These are phyloP conservation scores for Cisticola juncidis DNA, from an alignment of 2,113 vertebrate genomes.

Conservation along the genomic window DNA sequence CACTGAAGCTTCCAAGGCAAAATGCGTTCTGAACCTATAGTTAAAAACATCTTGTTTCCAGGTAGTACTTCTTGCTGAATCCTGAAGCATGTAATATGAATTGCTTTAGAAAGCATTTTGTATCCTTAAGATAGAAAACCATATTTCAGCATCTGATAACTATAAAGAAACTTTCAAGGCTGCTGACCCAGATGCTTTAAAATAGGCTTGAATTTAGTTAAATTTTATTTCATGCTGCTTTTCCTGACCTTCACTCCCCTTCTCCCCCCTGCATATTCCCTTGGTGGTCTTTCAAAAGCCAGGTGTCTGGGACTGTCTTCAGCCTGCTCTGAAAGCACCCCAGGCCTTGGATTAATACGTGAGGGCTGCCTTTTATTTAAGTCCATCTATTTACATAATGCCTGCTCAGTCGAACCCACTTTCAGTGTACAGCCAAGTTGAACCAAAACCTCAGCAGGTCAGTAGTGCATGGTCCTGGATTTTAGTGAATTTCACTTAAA, in stretches of 20 bases:
- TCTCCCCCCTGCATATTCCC: conserved; percentile 53
- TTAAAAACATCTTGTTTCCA: conserved; percentile 24
- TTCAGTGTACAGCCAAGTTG: conserved; percentile 48
- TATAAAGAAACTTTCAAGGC: conserved; percentile 46
- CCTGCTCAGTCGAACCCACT: conserved; percentile 67
- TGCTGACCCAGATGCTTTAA: conserved; percentile 17
- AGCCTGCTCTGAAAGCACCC: conserved; percentile 74
- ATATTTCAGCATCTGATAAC: conserved; percentile 50
- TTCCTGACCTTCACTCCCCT: conserved; percentile 13
- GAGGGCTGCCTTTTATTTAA: conserved; percentile 70
- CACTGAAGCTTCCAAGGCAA: not conserved
- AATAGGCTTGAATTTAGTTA: conserved; percentile 50
- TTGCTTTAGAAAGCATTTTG: not conserved
- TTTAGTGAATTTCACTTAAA: conserved; percentile 58
- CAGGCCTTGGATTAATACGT: conserved; percentile 67
- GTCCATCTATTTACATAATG: conserved; percentile 72
- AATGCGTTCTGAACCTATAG: not conserved
- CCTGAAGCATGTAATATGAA: not conserved
- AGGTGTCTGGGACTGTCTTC: conserved; percentile 83
- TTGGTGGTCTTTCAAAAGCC: conserved; percentile 80
- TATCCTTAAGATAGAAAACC: not conserved
- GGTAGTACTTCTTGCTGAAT: not conserved
- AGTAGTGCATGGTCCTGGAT: conserved; percentile 23
- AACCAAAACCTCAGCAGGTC: conserved; percentile 51
- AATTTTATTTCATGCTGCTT: conserved; percentile 63